phyloP scores from a whole-genome alignment of 1,140 invertebrate species.

The Diplogasteroides magnus region DNA sequence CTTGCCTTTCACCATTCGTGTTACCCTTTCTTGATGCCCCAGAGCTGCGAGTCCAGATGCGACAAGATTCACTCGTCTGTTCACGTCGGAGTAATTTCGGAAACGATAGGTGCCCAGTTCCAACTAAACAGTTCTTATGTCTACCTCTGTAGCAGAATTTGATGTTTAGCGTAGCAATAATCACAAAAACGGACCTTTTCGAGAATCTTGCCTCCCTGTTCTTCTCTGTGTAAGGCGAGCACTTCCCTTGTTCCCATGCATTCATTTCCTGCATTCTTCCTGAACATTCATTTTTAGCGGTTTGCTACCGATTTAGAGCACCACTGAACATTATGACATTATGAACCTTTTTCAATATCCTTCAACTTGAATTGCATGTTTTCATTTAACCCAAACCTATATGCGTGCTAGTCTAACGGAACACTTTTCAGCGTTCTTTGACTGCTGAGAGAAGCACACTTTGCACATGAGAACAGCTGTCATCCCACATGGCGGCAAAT shows the following conservation, averaged over 20 bases:
- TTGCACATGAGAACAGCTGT: too few species aligned
- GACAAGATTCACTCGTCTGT: conserved; percentile 69
- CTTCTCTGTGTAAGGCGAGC: conserved; percentile 83
- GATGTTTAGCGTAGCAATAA: too few species aligned
- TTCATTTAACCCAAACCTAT: too few species aligned
- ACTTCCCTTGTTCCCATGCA: conserved; percentile 86
- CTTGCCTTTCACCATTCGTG: too few species aligned
- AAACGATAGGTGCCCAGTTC: conserved; percentile 77
- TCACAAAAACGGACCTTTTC: too few species aligned
- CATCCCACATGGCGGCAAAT: too few species aligned
- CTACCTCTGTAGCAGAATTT: neutral
- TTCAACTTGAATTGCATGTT: too few species aligned
- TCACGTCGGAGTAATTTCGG: conserved; percentile 76
- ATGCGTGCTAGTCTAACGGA: too few species aligned
- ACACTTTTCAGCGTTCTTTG: too few species aligned
- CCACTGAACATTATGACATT: too few species aligned
- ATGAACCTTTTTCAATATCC: too few species aligned
- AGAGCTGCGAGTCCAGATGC: conserved; percentile 68
- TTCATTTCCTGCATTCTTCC: conserved; percentile 67
- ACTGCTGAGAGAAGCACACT: too few species aligned
- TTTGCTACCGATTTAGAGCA: neutral
- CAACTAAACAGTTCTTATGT: conserved; percentile 63
- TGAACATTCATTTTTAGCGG: conserved; percentile 41
- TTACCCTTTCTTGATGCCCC: conserved; percentile 63
- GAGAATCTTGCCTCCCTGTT: conserved; percentile 85